These are phyloP conservation scores for Rhynchophorus ferrugineus DNA, from an alignment of 1,140 invertebrate genomes.

Conservation along the genomic window DNA sequence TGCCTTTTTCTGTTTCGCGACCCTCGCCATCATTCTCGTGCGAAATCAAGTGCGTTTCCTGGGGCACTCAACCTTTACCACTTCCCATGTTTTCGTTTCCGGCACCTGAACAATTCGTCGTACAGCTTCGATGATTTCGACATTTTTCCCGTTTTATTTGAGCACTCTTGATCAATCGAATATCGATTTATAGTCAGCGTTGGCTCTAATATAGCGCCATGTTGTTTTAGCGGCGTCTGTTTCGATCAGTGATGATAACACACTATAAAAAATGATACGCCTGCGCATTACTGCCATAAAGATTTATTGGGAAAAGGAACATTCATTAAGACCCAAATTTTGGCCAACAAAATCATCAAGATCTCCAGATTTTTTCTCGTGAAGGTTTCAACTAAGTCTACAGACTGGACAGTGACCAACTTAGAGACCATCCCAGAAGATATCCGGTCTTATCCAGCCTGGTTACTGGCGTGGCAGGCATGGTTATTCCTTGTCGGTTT, in stretches of 20 bases:
- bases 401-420: no score
- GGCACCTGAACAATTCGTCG: not conserved
- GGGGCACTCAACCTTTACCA: slow-evolving; percentile 4
- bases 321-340: no score
- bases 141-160: not conserved
- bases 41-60: slow-evolving; percentile 7
- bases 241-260: no score
- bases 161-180: not conserved
- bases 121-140: no score
- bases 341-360: not conserved
- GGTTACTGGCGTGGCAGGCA: no score
- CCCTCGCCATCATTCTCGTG: not conserved
- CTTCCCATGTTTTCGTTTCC: slow-evolving; percentile 1
- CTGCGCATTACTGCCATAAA: no score
- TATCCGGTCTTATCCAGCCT: no score
- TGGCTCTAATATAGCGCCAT: not conserved
- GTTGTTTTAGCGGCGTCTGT: not conserved
- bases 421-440: no score
- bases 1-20: slow-evolving; percentile 1
- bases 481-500: no score
- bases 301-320: no score
- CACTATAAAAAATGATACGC: no score
- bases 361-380: not conserved
- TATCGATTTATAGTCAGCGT: not conserved
- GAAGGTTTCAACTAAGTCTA: no score